Conservation (phyloP, 2,113 vertebrate genomes). For the Nymphicus hollandicus region DNA sequence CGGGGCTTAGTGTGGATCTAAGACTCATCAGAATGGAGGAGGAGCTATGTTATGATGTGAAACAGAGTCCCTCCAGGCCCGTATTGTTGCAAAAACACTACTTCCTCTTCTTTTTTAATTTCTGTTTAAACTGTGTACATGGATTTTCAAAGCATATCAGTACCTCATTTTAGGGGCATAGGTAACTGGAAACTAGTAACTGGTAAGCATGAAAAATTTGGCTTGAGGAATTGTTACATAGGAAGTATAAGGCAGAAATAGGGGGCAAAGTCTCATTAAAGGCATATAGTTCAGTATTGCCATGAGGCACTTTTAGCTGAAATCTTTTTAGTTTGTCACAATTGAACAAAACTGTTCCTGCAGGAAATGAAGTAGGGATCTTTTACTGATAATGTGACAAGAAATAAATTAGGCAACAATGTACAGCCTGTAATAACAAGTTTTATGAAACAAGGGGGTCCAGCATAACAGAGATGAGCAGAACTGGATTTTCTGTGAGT, state of each 20-base stretch:
- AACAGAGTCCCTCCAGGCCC: background rate
- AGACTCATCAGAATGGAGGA: background rate
- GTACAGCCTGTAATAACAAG: background rate
- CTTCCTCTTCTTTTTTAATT: background rate
- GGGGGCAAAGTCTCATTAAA: background rate
- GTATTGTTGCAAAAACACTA: background rate
- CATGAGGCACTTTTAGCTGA: background rate
- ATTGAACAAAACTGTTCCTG: background rate
- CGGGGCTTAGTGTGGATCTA: background rate
- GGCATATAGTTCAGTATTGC: background rate
- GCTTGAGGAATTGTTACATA: background rate
- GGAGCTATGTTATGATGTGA: background rate
- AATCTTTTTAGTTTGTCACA: background rate
- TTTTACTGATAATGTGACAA: background rate
- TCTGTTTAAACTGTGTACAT: background rate
- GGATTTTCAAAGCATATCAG: background rate
- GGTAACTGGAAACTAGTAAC: background rate
- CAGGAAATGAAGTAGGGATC: background rate
- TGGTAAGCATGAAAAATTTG: background rate
- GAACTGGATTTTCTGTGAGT: constrained; percentile 1
- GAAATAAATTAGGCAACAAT: background rate
- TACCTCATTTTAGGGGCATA: background rate
- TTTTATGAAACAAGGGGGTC: background rate
- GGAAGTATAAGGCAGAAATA: background rate
- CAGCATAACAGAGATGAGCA: background rate